phyloP scores from a whole-genome alignment of 2,113 vertebrate genomes.

The Aptenodytes forsteri region DNA sequence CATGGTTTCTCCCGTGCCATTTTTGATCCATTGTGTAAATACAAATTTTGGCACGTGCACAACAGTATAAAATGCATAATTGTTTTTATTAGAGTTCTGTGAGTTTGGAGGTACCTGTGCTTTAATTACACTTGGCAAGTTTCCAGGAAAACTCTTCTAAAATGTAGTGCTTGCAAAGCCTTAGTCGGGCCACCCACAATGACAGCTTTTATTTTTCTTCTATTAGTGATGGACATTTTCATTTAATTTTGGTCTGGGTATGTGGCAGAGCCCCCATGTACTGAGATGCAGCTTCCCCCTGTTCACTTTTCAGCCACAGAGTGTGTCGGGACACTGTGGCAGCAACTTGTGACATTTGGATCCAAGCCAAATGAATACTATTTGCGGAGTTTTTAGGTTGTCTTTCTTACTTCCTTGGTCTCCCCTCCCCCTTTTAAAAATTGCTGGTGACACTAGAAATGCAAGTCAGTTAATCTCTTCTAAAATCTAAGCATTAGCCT shows the following conservation, averaged over 20 bases:
- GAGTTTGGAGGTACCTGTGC: conserved; percentile 71
- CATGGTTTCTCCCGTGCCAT: not conserved
- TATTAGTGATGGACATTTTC: conserved; percentile 64
- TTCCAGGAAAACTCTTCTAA: conserved; percentile 68
- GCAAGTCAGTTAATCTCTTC: conserved; percentile 44
- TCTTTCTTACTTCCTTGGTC: conserved; percentile 39
- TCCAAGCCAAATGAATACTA: not conserved
- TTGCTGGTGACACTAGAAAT: conserved; percentile 16
- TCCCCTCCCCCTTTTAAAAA: not conserved
- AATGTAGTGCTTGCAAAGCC: conserved; percentile 52
- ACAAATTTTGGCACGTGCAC: conserved; percentile 51
- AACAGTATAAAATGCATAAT: conserved; percentile 55
- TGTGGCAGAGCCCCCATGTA: conserved; percentile 14
- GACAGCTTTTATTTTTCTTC: conserved; percentile 61
- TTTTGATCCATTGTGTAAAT: conserved; percentile 60
- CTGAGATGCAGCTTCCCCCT: conserved; percentile 32
- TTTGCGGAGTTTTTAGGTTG: not conserved
- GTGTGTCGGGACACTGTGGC: not conserved
- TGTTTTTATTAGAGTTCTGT: conserved; percentile 70
- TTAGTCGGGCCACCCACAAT: conserved; percentile 65
- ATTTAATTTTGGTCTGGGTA: conserved; percentile 38
- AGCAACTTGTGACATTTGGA: conserved; percentile 47
- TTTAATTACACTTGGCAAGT: conserved; percentile 61
- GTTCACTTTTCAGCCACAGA: conserved; percentile 41
- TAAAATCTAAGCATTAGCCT: conserved; percentile 24